Percentiles rank a stretch among this genome's conserved stretches.
phyloP scores from a whole-genome alignment of 2,797 vertebrate species.

The Tolypeutes matacus region DNA sequence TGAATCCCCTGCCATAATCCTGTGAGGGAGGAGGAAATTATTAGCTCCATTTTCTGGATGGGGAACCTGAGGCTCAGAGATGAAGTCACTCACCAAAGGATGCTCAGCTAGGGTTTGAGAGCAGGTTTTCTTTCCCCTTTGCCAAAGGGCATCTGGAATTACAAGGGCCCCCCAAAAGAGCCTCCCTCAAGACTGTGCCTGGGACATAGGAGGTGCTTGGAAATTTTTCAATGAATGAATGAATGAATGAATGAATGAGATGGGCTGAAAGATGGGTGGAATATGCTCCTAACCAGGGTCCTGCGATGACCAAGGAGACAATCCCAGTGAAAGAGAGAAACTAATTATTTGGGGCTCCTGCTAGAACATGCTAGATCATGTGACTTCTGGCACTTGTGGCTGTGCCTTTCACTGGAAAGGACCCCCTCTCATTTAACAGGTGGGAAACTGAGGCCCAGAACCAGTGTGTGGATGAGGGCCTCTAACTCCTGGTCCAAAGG shows the following conservation, averaged over 20 bases:
- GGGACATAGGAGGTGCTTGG: not conserved
- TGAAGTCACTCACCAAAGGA: not conserved
- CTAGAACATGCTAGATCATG: rapidly evolving
- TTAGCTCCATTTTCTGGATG: not conserved
- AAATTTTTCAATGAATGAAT: not conserved
- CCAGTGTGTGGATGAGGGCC: not conserved
- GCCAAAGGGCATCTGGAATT: not conserved
- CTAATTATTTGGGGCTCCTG: not conserved
- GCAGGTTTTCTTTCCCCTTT: not conserved
- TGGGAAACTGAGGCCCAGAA: not conserved
- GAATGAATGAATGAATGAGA: not conserved
- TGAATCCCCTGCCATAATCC: not conserved
- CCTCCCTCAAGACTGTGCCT: not conserved
- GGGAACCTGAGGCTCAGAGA: not conserved
- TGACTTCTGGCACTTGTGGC: rapidly evolving
- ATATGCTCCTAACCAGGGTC: not conserved
- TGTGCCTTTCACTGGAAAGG: not conserved
- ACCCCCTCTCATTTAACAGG: not conserved
- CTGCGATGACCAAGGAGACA: not conserved
- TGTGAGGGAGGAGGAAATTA: not conserved
- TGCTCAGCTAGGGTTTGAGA: no score
- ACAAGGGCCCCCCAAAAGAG: not conserved
- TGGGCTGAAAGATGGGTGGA: not conserved
- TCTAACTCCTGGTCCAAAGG: not conserved
- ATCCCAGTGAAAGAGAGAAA: not conserved